Conservation (phyloP, 2,797 vertebrate species). For the Mionectes olivaceus region DNA sequence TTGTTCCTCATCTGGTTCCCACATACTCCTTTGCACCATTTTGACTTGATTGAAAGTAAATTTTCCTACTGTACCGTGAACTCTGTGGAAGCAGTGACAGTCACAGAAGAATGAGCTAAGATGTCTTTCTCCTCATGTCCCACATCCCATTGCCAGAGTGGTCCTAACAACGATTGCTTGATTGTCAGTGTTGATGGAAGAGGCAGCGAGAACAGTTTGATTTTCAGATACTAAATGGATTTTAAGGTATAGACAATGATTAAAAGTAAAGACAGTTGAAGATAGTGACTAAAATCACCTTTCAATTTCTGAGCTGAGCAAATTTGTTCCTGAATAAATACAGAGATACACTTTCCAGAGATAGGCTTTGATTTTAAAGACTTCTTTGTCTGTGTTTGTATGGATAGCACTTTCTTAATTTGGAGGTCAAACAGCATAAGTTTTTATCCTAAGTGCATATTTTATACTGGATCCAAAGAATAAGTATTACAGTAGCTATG, state of each 20-base stretch:
- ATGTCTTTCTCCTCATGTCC: not conserved
- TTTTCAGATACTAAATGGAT: not conserved
- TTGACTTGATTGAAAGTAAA: not conserved
- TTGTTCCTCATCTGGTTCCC: not conserved
- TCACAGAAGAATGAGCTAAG: not conserved
- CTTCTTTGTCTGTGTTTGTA: not conserved
- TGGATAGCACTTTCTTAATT: not conserved
- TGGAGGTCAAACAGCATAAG: not conserved
- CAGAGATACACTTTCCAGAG: accelerated
- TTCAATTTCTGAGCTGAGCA: not conserved
- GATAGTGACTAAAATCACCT: not conserved
- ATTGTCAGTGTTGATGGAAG: not conserved
- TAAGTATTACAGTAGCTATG: not conserved
- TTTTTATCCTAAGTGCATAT: not conserved
- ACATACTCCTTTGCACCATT: not conserved
- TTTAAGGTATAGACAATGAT: not conserved
- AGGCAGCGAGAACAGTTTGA: not conserved
- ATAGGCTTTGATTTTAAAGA: not conserved
- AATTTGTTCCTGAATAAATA: not conserved
- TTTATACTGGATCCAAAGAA: not conserved
- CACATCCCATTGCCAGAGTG: not conserved
- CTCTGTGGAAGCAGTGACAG: not conserved
- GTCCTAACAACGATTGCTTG: not conserved
- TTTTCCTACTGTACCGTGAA: not conserved
- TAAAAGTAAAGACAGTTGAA: not conserved